These are phyloP conservation scores for Holcopasites calliopsidis DNA, from an alignment of 1,140 invertebrate genomes.

Conservation along the genomic window DNA sequence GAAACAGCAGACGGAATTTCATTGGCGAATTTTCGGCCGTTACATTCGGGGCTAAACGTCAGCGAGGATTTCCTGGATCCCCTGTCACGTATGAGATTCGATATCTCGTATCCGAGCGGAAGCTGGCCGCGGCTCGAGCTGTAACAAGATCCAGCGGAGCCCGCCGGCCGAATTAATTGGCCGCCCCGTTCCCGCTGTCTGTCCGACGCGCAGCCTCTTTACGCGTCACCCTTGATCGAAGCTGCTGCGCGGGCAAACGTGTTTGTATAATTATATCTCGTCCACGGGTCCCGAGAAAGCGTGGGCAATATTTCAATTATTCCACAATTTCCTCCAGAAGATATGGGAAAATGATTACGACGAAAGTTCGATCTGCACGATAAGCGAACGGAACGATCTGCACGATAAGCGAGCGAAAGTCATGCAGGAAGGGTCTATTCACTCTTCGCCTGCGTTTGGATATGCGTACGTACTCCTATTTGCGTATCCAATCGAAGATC, in stretches of 20 bases:
- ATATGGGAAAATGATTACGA: too few species aligned
- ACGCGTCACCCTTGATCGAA: conserved; percentile 18
- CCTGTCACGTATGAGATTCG: background rate
- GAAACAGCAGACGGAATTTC: background rate
- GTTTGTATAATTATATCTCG: too few species aligned
- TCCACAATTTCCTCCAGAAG: too few species aligned
- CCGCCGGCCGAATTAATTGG: conserved; percentile 29
- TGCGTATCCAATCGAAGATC: too few species aligned
- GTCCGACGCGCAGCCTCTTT: conserved; percentile 10
- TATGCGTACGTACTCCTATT: too few species aligned
- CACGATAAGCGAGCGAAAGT: too few species aligned
- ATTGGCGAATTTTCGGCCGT: background rate
- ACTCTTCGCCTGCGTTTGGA: too few species aligned
- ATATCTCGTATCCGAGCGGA: conserved; percentile 14
- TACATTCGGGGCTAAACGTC: background rate
- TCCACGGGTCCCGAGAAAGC: too few species aligned
- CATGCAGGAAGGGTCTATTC: too few species aligned
- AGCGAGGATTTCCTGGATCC: background rate
- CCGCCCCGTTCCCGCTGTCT: background rate
- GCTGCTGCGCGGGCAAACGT: conserved; percentile 5
- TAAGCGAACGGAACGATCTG: too few species aligned
- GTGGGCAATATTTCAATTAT: too few species aligned
- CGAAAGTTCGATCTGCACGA: too few species aligned
- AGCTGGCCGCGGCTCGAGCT: conserved; percentile 1
- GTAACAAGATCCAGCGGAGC: conserved; percentile 29